Conservation (phyloP, 2,797 vertebrate species). For the Echiichthys vipera region DNA sequence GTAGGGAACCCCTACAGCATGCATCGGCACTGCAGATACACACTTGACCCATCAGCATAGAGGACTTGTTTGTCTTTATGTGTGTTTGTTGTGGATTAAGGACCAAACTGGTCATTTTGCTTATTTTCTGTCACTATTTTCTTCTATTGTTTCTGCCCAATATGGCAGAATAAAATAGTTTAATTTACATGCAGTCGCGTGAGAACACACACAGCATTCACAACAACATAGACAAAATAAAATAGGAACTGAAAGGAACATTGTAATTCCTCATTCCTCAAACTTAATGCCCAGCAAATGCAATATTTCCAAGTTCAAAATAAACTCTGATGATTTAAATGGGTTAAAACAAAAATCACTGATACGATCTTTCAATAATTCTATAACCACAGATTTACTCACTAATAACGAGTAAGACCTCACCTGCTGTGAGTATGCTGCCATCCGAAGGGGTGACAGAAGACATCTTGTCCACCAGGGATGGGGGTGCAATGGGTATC, state of each 20-base stretch:
- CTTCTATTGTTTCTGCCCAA: neutral
- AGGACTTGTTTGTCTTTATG: conserved; percentile 18
- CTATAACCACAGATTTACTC: neutral
- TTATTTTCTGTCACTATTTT: neutral
- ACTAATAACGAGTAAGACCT: conserved; percentile 14
- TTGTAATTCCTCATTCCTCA: too few species aligned
- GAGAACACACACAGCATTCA: neutral
- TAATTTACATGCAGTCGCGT: neutral
- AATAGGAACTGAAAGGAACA: neutral
- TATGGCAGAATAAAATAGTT: neutral
- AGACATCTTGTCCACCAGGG: conserved; percentile 92
- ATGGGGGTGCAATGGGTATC: conserved; percentile 89
- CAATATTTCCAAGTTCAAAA: neutral
- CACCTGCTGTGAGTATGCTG: conserved; percentile 75
- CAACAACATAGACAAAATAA: neutral
- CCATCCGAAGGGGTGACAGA: conserved; percentile 80
- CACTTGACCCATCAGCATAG: conserved; percentile 58
- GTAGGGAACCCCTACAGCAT: conserved; percentile 85
- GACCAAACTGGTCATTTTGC: neutral
- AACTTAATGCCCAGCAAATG: neutral
- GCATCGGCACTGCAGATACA: conserved; percentile 86
- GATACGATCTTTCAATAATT: neutral
- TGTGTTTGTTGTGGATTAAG: conserved; percentile 12
- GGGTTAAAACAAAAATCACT: neutral
- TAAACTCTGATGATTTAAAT: neutral